Evolutionary conservation across 1,140 invertebrate genomes (phyloP).

Genomic region (Ips nitidus): DNA sequence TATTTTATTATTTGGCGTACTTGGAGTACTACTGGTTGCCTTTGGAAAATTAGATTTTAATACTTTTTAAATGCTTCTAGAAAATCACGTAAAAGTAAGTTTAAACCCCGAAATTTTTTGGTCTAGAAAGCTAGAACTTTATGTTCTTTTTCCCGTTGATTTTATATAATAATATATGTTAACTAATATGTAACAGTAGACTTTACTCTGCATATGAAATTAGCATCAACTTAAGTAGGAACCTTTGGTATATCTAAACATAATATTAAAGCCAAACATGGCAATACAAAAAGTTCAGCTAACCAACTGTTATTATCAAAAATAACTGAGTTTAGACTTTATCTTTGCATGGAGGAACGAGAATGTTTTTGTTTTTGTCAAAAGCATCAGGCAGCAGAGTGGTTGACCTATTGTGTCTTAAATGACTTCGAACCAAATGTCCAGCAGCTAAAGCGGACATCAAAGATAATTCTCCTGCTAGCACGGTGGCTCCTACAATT

Average conservation of each 20-base stretch:
- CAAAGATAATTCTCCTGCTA: conserved; percentile 96
- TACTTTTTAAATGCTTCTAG: no score
- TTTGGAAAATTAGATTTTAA: no score
- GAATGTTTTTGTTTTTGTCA: conserved; percentile 30
- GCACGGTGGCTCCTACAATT: conserved; percentile 92
- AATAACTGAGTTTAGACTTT: conserved; percentile 23
- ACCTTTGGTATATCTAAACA: conserved; percentile 9
- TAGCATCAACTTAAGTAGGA: conserved; percentile 11
- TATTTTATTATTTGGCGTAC: no score
- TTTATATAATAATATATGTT: no score
- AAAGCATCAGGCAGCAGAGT: conserved; percentile 41
- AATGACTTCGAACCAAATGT: conserved; percentile 94
- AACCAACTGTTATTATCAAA: background rate
- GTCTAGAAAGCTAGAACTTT: no score
- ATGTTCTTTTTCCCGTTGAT: no score
- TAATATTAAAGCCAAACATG: background rate
- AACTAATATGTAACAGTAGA: no score
- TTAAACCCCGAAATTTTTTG: no score
- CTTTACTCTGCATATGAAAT: background rate
- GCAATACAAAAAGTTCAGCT: background rate
- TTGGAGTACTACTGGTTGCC: no score
- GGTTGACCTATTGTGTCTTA: conserved; percentile 75
- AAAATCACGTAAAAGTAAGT: no score
- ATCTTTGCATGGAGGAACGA: conserved; percentile 42
- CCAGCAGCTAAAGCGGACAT: conserved; percentile 97